Evolutionary conservation across 2,113 vertebrate genomes (phyloP).

Genomic region (Menura novaehollandiae): DNA sequence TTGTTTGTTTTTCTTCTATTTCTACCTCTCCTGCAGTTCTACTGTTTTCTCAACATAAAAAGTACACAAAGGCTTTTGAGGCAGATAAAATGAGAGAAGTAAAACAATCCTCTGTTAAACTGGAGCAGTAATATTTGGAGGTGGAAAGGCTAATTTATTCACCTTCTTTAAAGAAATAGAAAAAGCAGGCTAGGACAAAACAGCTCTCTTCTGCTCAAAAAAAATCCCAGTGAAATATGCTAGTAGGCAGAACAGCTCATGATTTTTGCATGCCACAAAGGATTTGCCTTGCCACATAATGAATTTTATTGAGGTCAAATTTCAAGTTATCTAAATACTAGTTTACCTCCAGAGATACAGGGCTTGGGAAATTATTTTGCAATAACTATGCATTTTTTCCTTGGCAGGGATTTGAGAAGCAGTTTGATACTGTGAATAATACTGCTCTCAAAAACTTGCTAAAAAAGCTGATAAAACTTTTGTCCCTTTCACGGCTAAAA

Average conservation of each 20-base stretch:
- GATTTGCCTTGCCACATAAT: constrained; percentile 19
- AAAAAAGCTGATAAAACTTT: neutral
- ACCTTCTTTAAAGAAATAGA: neutral
- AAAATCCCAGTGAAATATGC: neutral
- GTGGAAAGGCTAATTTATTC: neutral
- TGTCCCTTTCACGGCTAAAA: neutral
- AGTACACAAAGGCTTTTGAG: neutral
- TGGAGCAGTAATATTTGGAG: neutral
- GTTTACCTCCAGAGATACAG: constrained; percentile 21
- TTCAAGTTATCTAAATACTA: constrained; percentile 35
- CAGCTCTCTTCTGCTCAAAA: neutral
- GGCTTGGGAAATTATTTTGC: neutral
- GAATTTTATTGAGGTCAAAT: constrained; percentile 44
- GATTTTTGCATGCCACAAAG: constrained; percentile 6
- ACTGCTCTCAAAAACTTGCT: neutral
- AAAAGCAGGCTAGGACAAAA: neutral
- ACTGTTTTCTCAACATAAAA: neutral
- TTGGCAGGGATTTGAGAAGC: neutral
- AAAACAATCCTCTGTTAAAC: neutral
- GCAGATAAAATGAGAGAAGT: neutral
- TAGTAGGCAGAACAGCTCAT: neutral
- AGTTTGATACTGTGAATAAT: neutral
- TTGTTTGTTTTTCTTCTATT: neutral
- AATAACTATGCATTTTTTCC: neutral
- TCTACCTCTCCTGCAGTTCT: neutral